These are phyloP conservation scores for Lomographa bimaculata DNA, from an alignment of 2,888 invertebrate genomes.

Conservation along the genomic window DNA sequence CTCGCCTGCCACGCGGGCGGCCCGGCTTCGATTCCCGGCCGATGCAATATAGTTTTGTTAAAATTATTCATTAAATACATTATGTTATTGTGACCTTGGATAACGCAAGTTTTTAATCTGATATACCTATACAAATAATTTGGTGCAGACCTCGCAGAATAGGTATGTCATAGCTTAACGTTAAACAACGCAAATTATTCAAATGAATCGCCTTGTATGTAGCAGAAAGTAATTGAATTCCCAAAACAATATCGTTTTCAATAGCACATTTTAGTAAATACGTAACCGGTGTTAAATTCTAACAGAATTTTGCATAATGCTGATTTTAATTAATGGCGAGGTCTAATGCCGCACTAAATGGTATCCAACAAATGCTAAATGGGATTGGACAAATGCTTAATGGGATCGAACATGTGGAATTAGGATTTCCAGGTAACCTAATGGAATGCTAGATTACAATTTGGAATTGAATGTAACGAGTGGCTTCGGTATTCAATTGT, in stretches of 20 bases:
- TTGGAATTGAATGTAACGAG: slow-evolving; percentile 24
- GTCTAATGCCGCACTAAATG: slow-evolving; percentile 32
- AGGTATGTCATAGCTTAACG: too few species aligned
- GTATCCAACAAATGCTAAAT: slow-evolving; percentile 27
- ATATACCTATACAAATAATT: too few species aligned
- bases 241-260: too few species aligned
- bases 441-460: slow-evolving; percentile 25
- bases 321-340: slow-evolving; percentile 45
- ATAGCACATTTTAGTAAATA: too few species aligned
- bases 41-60: slow-evolving; percentile 59
- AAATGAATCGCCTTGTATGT: too few species aligned
- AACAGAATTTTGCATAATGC: slow-evolving; percentile 47
- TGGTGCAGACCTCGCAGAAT: too few species aligned
- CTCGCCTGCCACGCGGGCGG: slow-evolving; percentile 85
- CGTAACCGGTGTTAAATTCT: too few species aligned
- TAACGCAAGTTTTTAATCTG: too few species aligned
- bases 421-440: slow-evolving; percentile 26
- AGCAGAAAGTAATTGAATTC: too few species aligned
- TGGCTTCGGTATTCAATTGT: slow-evolving; percentile 6
- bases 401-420: slow-evolving; percentile 26
- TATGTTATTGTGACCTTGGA: too few species aligned
- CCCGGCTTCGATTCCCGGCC: slow-evolving; percentile 83
- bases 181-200: too few species aligned
- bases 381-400: slow-evolving; percentile 25
- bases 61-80: too few species aligned